Evolutionary conservation across 2,113 vertebrate species (phyloP).

Genomic region (Poicephalus meyeri): DNA sequence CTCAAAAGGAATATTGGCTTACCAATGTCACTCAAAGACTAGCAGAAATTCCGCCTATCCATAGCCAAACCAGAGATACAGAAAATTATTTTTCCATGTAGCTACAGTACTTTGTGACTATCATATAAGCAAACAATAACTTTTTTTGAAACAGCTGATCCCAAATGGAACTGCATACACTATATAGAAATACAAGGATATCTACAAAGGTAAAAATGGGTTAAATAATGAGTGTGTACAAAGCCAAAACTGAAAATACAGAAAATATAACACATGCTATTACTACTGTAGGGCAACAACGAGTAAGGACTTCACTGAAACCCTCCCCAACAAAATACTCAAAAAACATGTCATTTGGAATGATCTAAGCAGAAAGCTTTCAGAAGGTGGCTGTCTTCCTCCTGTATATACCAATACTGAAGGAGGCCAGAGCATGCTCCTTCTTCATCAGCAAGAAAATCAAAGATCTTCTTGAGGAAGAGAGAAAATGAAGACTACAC

Average conservation of each 20-base stretch:
- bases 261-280: neutral
- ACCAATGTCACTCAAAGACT: neutral
- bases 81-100: neutral
- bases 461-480: neutral
- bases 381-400: neutral
- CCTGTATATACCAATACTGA: neutral
- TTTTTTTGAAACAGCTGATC: neutral
- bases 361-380: neutral
- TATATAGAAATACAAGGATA: neutral
- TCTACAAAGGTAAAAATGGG: neutral
- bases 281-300: neutral
- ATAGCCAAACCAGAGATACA: neutral
- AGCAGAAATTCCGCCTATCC: neutral
- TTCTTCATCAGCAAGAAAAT: neutral
- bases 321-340: neutral
- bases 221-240: neutral
- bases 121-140: neutral
- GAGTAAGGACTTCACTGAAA: neutral
- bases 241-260: neutral
- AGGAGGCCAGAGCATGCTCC: neutral
- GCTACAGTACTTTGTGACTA: neutral
- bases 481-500: neutral
- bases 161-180: neutral
- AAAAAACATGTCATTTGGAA: neutral
- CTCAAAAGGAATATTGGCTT: neutral